Conservation (phyloP, 2,797 vertebrate species). For the Gobio occitaniae region DNA sequence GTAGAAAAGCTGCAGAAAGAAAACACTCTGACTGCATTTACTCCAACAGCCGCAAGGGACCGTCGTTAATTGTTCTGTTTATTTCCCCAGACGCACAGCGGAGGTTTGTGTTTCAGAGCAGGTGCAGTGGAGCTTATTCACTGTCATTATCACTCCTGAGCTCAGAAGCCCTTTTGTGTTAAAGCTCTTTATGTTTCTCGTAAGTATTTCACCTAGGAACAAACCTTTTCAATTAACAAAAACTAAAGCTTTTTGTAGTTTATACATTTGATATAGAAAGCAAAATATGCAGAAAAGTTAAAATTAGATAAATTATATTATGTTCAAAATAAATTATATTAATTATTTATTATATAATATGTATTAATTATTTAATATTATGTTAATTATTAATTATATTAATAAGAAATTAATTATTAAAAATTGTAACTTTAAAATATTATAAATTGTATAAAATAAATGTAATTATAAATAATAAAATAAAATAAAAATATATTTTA, state of each 20-base stretch:
- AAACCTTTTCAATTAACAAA: not conserved
- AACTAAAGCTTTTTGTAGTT: not conserved
- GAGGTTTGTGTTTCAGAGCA: constrained; percentile 19
- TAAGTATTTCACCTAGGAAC: not conserved
- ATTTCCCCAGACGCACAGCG: not conserved
- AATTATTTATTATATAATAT: too few relatives aligned
- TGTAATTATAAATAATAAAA: too few relatives aligned
- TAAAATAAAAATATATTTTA: too few relatives aligned
- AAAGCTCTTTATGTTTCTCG: not conserved
- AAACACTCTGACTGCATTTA: not conserved
- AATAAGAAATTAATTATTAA: not conserved
- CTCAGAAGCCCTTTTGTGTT: not conserved
- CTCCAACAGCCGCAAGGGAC: not conserved
- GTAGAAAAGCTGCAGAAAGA: not conserved
- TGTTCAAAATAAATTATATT: not conserved
- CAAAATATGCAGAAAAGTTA: not conserved
- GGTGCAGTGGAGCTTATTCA: not conserved
- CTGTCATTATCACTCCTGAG: not conserved
- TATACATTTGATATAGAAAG: not conserved
- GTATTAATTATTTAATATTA: too few relatives aligned
- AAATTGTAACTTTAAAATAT: not conserved
- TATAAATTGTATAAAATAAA: too few relatives aligned
- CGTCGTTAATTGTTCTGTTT: not conserved
- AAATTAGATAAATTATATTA: not conserved
- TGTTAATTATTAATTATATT: not conserved